Evolutionary conservation across 2,113 vertebrate genomes (phyloP).

Genomic region (Rousettus leschenaultii): DNA sequence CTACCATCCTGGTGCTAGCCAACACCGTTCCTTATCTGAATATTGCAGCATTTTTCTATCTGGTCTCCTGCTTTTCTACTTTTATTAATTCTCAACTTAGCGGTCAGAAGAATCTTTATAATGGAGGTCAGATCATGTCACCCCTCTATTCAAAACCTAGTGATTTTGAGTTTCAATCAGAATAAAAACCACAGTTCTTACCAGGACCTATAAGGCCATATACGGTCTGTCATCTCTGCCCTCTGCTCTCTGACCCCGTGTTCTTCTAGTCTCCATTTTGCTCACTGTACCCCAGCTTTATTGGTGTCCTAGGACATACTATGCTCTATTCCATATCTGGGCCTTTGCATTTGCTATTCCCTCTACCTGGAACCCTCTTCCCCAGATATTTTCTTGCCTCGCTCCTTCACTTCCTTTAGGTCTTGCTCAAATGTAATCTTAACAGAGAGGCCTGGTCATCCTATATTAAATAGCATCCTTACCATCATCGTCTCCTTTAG

Average conservation of each 20-base stretch:
- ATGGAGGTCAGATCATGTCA: not conserved
- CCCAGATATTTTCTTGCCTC: not conserved
- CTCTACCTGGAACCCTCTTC: not conserved
- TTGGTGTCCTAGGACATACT: not conserved
- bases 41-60: not conserved
- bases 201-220: not conserved
- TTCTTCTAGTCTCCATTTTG: constrained; percentile 23
- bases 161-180: not conserved
- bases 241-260: not conserved
- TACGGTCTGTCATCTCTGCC: not conserved
- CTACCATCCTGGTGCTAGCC: not conserved
- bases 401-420: not conserved
- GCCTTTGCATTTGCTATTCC: not conserved
- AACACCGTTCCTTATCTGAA: not conserved
- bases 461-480: not conserved
- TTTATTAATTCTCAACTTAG: not conserved
- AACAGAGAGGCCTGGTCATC: not conserved
- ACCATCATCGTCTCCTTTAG: not conserved
- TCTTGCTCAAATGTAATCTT: constrained; percentile 1
- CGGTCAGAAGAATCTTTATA: constrained; percentile 27
- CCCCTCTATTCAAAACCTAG: constrained; percentile 19
- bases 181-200: not conserved
- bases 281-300: not conserved
- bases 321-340: not conserved
- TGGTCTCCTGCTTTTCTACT: not conserved